Conservation (phyloP, 2,888 invertebrate genomes). For the Glomeris marginata region DNA sequence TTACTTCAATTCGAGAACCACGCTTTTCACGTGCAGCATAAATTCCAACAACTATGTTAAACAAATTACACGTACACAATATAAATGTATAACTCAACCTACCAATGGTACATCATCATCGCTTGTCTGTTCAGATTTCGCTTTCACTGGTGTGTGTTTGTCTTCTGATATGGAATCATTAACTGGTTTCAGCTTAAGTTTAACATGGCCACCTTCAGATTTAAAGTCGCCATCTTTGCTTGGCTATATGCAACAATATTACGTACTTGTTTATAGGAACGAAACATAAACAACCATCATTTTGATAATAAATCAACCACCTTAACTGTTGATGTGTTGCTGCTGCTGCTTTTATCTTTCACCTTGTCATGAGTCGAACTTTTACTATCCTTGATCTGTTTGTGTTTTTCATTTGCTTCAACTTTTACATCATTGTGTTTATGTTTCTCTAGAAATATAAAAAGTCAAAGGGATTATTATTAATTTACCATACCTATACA, state of each 20-base stretch:
- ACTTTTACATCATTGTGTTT: background rate
- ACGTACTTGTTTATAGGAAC: conserved; percentile 15
- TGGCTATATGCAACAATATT: conserved; percentile 17
- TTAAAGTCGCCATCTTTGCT: conserved; percentile 25
- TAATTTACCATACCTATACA: too few species aligned
- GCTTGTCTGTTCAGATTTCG: conserved; percentile 27
- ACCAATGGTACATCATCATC: conserved; percentile 65
- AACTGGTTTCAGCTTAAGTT: background rate
- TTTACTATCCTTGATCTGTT: conserved; percentile 30
- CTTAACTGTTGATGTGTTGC: conserved; percentile 4
- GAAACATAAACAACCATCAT: conserved; percentile 1
- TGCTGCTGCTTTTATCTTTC: conserved; percentile 26
- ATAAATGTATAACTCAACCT: conserved; percentile 24
- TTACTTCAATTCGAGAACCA: background rate
- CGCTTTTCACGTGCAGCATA: background rate
- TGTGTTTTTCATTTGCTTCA: conserved; percentile 9
- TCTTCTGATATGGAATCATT: background rate
- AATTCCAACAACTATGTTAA: background rate
- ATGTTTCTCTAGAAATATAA: background rate
- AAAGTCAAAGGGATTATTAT: too few species aligned
- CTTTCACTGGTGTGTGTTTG: background rate
- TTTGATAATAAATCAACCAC: background rate
- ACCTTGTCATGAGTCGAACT: conserved; percentile 26
- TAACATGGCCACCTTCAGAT: conserved; percentile 26
- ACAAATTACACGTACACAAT: too few species aligned